A percentile compares a stretch with the other conserved stretches of the same genome.
Conservation (phyloP, 2,113 vertebrate genomes). For the Ptilonorhynchus violaceus region DNA sequence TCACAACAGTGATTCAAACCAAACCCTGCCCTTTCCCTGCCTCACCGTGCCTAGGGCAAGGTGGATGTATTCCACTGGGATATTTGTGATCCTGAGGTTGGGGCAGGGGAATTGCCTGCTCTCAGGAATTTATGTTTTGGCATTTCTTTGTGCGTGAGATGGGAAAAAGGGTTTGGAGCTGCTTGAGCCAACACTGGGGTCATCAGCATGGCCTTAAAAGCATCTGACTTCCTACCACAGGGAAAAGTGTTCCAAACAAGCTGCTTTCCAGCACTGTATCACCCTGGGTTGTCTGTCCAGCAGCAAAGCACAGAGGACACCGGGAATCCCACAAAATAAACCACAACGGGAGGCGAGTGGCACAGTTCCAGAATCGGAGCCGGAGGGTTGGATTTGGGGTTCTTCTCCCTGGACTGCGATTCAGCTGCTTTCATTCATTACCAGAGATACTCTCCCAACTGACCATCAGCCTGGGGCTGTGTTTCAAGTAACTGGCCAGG, state of each 20-base stretch:
- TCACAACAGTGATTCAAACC: not conserved
- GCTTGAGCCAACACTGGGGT: fast-evolving
- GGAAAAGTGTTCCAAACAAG: not conserved
- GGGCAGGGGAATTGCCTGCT: not conserved
- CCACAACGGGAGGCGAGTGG: fast-evolving
- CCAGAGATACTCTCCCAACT: not conserved
- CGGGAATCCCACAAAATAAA: not conserved
- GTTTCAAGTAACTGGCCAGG: fast-evolving
- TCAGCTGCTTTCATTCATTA: not conserved
- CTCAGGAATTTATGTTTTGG: not conserved
- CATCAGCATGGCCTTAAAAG: not conserved
- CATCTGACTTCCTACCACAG: not conserved
- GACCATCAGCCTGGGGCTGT: not conserved
- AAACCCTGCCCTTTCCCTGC: not conserved
- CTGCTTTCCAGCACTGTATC: not conserved
- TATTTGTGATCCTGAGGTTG: not conserved
- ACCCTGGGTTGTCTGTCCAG: not conserved
- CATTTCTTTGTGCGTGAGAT: not conserved
- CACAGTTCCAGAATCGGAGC: not conserved
- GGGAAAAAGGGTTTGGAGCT: not conserved
- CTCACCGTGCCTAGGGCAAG: not conserved
- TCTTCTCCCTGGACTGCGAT: not conserved
- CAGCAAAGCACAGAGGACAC: not conserved
- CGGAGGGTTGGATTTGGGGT: fast-evolving
- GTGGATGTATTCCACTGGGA: not conserved